Base-by-base conservation (phyloP, 64 coral and sea anemone species). In the Montipora efflorescens region DNA sequence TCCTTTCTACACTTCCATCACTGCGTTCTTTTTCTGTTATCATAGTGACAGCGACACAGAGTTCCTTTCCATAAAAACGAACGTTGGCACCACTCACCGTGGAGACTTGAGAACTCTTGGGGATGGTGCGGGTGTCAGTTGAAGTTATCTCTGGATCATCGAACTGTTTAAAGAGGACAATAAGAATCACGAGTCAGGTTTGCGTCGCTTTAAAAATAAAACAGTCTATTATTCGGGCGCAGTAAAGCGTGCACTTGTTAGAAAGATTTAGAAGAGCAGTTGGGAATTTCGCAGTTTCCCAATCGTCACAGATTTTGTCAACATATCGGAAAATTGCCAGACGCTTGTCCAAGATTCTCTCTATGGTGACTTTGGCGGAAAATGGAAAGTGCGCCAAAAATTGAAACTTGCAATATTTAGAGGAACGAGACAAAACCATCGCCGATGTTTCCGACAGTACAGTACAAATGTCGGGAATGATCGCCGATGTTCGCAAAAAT, bases 51-150 rank as follows among this genome's bases (percentile, higher is more conserved):
- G 93, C 93, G 18, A 83, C 55, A 55, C 93, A 94, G 7, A 94
- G 78, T 57, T 94, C 74, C 12, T 44, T 28, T 0, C 93, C 93
- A 70, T 94, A 94, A 75, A 94, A 94, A 1, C 87, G 87, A 7
- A 87, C 87, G 58, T 77, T 23, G 3, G 88, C 85, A 4, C 70
- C 79, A 4, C 77, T 46, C 2, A 80, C 20, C 67, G 51, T 13
- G 7, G 49, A 89, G 48, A 90, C 79, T 67, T 79, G 52, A 5
- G 66, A 77, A 5, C 73, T 67, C 67, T 87, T 67, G n/a, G 14
- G 79, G 14, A 94, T 67, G 9, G 67, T 90, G 22, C 58, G 61
- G 1, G 25, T 66, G 4, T 18, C n/a, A 1, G 79, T 76, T 12
- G 87, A 94, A 4, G 74, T 14, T 52, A 77, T 90, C 18, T 13